These are phyloP conservation scores for Isurus oxyrinchus DNA, from an alignment of 2,113 vertebrate genomes.

Conservation along the genomic window DNA sequence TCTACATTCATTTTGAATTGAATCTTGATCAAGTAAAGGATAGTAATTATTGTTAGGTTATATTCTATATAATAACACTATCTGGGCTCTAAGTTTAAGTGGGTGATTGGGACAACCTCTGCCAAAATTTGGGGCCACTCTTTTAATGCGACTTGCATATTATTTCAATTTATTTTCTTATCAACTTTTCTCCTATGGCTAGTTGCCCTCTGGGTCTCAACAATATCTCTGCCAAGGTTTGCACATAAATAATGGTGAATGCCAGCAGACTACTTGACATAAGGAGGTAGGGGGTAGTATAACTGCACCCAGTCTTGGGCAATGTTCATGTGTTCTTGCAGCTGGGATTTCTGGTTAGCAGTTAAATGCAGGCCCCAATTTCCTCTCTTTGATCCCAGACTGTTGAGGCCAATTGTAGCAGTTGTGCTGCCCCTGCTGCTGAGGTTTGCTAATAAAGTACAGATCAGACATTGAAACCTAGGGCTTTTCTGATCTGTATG, in stretches of 20 bases:
- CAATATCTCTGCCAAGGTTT: conserved; percentile 40
- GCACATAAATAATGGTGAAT: background rate
- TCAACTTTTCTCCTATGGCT: conserved; percentile 42
- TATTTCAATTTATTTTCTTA: conserved; percentile 30
- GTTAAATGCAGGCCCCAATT: background rate
- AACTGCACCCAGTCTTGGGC: background rate
- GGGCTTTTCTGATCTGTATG: background rate
- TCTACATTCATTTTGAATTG: background rate
- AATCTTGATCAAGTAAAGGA: background rate
- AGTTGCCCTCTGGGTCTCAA: conserved; percentile 42
- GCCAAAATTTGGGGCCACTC: background rate
- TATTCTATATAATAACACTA: too few species aligned
- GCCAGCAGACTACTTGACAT: background rate
- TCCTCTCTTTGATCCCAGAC: background rate
- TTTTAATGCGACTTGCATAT: background rate
- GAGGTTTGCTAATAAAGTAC: background rate
- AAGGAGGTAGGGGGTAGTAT: background rate
- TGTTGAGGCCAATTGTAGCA: background rate
- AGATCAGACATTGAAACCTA: background rate
- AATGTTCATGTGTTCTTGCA: background rate
- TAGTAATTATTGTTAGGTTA: background rate
- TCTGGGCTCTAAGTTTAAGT: conserved; percentile 32
- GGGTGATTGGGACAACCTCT: background rate
- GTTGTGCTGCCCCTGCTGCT: background rate
- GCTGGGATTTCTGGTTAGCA: background rate